Percentiles rank a stretch among this genome's conserved stretches.
phyloP scores from a whole-genome alignment of 2,888 invertebrate genomes.

The Drosophila kambysellisi region DNA sequence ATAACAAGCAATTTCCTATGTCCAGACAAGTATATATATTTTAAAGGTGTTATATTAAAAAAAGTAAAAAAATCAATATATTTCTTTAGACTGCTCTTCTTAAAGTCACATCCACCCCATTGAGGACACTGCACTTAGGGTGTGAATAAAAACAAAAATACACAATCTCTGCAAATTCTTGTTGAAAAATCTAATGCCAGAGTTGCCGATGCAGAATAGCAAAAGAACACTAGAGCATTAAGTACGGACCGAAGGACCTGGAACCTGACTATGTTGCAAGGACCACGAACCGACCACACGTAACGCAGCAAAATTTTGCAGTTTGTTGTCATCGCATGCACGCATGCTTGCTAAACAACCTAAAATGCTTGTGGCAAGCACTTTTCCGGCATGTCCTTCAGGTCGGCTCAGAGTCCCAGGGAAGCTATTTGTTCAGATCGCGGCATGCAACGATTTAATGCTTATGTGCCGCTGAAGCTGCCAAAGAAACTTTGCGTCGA shows the following conservation, averaged over 20 bases:
- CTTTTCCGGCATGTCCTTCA: conserved; percentile 59
- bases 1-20: background rate
- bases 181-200: conserved; percentile 73
- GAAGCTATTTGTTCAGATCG: conserved; percentile 52
- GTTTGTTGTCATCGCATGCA: conserved; percentile 75
- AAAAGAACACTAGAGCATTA: conserved; percentile 7
- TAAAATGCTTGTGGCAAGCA: conserved; percentile 71
- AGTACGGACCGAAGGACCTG: conserved; percentile 7
- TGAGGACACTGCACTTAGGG: background rate
- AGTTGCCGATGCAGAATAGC: conserved; percentile 26
- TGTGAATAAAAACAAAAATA: conserved; percentile 46
- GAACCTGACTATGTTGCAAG: conserved; percentile 3
- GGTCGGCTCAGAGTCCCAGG: conserved; percentile 30
- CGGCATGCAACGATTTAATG: conserved; percentile 41
- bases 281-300: conserved; percentile 48
- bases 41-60: background rate
- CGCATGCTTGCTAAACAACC: conserved; percentile 62
- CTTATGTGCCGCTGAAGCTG: conserved; percentile 54
- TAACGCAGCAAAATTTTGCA: conserved; percentile 63
- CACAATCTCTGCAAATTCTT: conserved; percentile 68
- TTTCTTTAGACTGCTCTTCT: too few species aligned
- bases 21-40: background rate
- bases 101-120: background rate
- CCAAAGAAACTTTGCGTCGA: conserved; percentile 33
- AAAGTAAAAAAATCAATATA: background rate